Percentiles rank a stretch among this genome's conserved stretches.
These are phyloP conservation scores for Halesus radiatus DNA, from an alignment of 1,140 invertebrate species.

Conservation along the genomic window DNA sequence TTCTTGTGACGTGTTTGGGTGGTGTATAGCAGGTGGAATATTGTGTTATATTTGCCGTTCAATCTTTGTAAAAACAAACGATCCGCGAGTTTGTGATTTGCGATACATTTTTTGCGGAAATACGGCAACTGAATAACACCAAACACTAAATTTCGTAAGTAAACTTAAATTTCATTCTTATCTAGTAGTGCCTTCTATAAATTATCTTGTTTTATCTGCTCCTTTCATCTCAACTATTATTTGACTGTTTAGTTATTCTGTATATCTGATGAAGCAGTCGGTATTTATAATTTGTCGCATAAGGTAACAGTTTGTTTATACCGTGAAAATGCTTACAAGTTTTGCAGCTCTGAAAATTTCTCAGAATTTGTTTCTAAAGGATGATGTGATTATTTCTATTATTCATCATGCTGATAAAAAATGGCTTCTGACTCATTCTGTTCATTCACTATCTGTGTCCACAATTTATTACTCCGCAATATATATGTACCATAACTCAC, in stretches of 20 bases:
- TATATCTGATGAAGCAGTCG: background rate
- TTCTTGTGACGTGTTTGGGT: conserved; percentile 37
- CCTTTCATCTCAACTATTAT: background rate
- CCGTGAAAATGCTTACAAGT: conserved; percentile 31
- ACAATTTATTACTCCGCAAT: background rate
- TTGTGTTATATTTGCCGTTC: conserved; percentile 8
- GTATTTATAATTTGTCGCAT: background rate
- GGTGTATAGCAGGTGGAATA: background rate
- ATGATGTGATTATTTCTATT: conserved; percentile 36
- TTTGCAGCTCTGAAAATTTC: conserved; percentile 42
- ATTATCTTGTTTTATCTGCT: conserved; percentile 18
- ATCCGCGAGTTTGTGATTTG: conserved; percentile 8
- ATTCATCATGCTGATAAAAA: conserved; percentile 3
- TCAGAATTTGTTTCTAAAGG: conserved; percentile 25
- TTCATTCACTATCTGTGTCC: background rate
- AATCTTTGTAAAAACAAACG: background rate
- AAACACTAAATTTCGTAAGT: background rate
- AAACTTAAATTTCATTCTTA: background rate
- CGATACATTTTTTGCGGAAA: background rate
- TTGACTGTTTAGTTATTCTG: too few species aligned
- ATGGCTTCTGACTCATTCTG: background rate
- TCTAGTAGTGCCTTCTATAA: background rate
- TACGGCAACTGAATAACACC: background rate
- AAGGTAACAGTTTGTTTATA: conserved; percentile 5
- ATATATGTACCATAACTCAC: background rate